Evolutionary conservation across 2,113 vertebrate genomes (phyloP).

Genomic region (Steatornis caripensis): DNA sequence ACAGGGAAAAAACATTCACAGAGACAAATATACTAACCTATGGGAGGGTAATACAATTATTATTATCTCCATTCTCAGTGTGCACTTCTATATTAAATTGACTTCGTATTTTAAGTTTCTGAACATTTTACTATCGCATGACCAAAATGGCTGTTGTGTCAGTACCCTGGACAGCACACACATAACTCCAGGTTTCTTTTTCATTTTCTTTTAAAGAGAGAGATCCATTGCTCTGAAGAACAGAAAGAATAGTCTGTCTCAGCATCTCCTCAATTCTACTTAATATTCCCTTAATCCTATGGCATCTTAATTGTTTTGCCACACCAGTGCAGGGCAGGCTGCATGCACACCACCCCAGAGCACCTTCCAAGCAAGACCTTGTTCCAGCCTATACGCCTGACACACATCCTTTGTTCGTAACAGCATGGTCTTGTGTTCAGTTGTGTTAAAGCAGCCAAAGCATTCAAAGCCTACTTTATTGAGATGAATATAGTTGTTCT

Average conservation of each 20-base stretch:
- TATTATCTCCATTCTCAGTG: not conserved
- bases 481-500: not conserved
- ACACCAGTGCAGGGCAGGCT: not conserved
- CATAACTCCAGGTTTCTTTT: accelerated
- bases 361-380: not conserved
- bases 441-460: not conserved
- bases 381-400: not conserved
- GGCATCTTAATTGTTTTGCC: not conserved
- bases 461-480: not conserved
- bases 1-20: not conserved
- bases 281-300: not conserved
- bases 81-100: not conserved
- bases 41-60: not conserved
- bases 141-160: accelerated
- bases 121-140: accelerated
- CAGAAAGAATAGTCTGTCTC: not conserved
- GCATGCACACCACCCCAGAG: not conserved
- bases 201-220: accelerated
- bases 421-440: not conserved
- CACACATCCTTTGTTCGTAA: not conserved
- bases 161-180: not conserved
- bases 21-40: not conserved
- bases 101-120: not conserved
- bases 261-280: not conserved
- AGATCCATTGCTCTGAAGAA: accelerated